Conservation (phyloP, 2,888 invertebrate genomes). For the Cacoxenus indagator region DNA sequence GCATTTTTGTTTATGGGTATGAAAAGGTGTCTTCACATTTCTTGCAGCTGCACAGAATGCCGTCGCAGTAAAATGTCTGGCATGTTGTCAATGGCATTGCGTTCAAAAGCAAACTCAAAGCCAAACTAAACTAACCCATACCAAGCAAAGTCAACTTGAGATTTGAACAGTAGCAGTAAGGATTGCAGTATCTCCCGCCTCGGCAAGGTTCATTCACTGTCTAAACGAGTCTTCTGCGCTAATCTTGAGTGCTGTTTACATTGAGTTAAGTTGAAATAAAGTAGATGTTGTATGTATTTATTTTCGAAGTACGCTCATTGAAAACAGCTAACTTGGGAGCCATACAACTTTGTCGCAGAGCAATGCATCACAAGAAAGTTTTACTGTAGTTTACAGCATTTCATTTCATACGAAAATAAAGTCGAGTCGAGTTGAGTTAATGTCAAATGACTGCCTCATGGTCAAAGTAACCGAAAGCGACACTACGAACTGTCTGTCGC, state of each 20-base stretch:
- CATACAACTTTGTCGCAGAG: too few species aligned
- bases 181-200: neutral
- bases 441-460: neutral
- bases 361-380: too few species aligned
- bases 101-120: neutral
- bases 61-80: neutral
- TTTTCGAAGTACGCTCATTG: too few species aligned
- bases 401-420: neutral
- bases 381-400: neutral
- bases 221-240: neutral
- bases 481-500: neutral
- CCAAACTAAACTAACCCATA: too few species aligned
- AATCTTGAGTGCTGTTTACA: constrained; percentile 9
- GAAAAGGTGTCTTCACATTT: neutral
- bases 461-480: neutral
- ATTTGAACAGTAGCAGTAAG: neutral
- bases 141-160: neutral
- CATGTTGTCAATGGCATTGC: neutral
- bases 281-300: constrained; percentile 14
- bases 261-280: constrained; percentile 10
- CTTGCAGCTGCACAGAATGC: neutral
- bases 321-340: too few species aligned
- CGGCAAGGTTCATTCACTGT: constrained; percentile 16
- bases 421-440: neutral
- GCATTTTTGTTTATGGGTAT: neutral